A percentile compares a stretch with the other conserved stretches of the same genome.
Evolutionary conservation across 2,888 invertebrate species (phyloP).

Genomic region (Metalampra italica): DNA sequence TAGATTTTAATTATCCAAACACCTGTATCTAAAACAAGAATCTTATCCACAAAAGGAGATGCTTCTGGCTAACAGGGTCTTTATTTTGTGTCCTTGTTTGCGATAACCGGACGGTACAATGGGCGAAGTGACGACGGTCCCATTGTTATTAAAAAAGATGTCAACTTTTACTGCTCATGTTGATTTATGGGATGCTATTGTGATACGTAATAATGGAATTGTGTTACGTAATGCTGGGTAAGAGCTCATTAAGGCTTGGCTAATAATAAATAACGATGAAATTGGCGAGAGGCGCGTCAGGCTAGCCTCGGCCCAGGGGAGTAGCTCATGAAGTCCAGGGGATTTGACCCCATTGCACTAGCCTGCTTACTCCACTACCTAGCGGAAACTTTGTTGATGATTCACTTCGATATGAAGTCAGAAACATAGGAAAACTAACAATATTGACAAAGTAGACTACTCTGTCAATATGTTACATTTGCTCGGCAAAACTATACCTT

Average conservation of each 20-base stretch:
- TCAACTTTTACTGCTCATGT: slow-evolving; percentile 46
- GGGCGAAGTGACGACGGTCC: slow-evolving; percentile 29
- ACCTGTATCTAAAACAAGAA: slow-evolving; percentile 8
- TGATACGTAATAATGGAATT: slow-evolving; percentile 46
- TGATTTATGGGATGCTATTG: slow-evolving; percentile 57
- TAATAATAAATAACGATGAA: slow-evolving; percentile 41
- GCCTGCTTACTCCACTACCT: too few species aligned
- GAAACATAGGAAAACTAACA: too few species aligned
- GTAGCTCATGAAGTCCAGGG: background rate
- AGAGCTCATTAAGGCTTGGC: slow-evolving; percentile 47
- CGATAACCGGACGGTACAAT: slow-evolving; percentile 30
- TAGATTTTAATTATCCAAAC: slow-evolving; percentile 1
- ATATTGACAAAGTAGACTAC: too few species aligned
- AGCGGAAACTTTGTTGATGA: too few species aligned
- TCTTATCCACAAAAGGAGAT: slow-evolving; percentile 7
- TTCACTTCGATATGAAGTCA: too few species aligned
- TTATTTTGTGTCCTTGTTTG: slow-evolving; percentile 10
- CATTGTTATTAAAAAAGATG: slow-evolving; percentile 66
- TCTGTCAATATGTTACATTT: too few species aligned
- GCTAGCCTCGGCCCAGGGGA: background rate
- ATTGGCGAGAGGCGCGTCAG: slow-evolving; percentile 19
- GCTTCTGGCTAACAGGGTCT: slow-evolving; percentile 6
- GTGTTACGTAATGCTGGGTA: slow-evolving; percentile 46
- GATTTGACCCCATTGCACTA: background rate
- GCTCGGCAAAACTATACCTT: too few species aligned